phyloP scores from a whole-genome alignment of 2,888 invertebrate genomes.

The Orgyia antiqua region DNA sequence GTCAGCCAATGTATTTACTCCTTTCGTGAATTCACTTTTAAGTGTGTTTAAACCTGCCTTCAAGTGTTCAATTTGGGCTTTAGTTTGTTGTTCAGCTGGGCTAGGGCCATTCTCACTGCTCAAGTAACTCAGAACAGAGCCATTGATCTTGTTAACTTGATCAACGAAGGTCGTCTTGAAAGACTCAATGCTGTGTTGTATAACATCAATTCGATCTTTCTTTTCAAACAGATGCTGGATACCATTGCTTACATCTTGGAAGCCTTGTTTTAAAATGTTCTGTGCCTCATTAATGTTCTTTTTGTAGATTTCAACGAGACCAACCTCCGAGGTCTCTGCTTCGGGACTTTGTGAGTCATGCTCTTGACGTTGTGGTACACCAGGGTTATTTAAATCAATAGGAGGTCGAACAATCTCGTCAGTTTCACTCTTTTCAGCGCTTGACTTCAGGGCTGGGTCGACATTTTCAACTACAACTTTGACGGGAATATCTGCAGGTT shows the following conservation, averaged over 20 bases:
- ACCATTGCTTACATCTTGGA: conserved; percentile 43
- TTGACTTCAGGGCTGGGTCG: conserved; percentile 29
- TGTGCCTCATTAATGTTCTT: conserved; percentile 46
- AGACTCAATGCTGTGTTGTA: conserved; percentile 44
- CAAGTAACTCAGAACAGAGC: conserved; percentile 40
- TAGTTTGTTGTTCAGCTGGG: conserved; percentile 19
- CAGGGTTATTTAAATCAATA: conserved; percentile 55
- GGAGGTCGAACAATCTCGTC: conserved; percentile 42
- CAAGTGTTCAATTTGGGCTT: conserved; percentile 30
- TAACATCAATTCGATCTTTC: conserved; percentile 38
- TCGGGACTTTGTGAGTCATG: conserved; percentile 65
- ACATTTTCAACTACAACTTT: conserved; percentile 45
- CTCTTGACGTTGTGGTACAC: conserved; percentile 59
- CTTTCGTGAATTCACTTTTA: conserved; percentile 45
- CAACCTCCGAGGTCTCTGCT: conserved; percentile 37
- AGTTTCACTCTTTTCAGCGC: conserved; percentile 30
- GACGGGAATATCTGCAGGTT: conserved; percentile 48
- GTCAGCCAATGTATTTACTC: conserved; percentile 43
- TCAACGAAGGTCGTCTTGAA: conserved; percentile 42
- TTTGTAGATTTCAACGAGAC: conserved; percentile 37
- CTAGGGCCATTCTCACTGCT: conserved; percentile 23
- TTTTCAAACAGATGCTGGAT: conserved; percentile 42
- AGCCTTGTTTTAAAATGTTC: conserved; percentile 32
- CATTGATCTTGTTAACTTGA: conserved; percentile 50
- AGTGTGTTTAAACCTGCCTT: conserved; percentile 37